Evolutionary conservation across 2,797 vertebrate genomes (phyloP).

Genomic region (Parauchenoglanis punctatus): DNA sequence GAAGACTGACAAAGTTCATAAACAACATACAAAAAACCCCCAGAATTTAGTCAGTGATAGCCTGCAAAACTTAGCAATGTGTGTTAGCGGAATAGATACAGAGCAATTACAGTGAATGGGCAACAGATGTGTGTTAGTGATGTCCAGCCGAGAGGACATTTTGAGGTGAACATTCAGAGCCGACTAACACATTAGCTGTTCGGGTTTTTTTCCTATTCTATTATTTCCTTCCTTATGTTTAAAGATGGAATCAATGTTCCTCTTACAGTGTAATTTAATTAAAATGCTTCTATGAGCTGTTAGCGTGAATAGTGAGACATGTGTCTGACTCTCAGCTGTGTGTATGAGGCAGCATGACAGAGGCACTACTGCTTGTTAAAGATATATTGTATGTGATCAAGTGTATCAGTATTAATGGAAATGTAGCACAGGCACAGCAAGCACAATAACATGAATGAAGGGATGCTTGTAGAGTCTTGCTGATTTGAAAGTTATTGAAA

Average conservation of each 20-base stretch:
- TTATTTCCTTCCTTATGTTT: neutral
- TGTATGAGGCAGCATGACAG: neutral
- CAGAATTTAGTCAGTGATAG: neutral
- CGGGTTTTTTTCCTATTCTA: neutral
- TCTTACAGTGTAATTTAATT: neutral
- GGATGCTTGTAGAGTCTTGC: neutral
- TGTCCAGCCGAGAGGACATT: neutral
- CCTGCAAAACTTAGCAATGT: neutral
- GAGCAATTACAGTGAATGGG: neutral
- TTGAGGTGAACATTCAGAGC: neutral
- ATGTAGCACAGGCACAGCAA: neutral
- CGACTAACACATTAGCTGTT: neutral
- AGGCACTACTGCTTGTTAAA: neutral
- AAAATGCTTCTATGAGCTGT: neutral
- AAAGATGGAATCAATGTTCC: neutral
- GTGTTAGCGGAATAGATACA: neutral
- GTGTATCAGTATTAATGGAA: neutral
- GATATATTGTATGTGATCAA: conserved; percentile 8
- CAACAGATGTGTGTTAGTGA: neutral
- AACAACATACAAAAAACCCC: neutral
- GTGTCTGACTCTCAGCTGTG: conserved; percentile 11
- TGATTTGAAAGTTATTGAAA: neutral
- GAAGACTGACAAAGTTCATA: neutral
- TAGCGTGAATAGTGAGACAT: neutral
- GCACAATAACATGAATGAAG: neutral